A percentile compares a stretch with the other conserved stretches of the same genome.
These are phyloP conservation scores for Exocentrus adspersus DNA, from an alignment of 2,888 invertebrate species.

Conservation along the genomic window DNA sequence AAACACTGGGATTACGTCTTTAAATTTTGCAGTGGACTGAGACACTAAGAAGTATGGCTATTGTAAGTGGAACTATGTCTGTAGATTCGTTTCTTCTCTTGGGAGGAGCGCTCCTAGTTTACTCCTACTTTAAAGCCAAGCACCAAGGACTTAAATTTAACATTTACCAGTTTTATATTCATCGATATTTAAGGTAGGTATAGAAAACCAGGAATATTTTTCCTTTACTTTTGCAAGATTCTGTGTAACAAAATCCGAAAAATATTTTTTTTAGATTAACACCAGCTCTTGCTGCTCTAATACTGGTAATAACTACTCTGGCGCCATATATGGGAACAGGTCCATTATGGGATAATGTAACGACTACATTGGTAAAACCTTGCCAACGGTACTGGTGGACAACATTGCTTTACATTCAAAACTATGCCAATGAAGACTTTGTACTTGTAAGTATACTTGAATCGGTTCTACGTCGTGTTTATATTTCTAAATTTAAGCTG, in stretches of 20 bases:
- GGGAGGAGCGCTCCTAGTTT: slow-evolving; percentile 41
- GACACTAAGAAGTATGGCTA: slow-evolving; percentile 37
- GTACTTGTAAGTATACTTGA: background rate
- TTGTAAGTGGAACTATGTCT: slow-evolving; percentile 36
- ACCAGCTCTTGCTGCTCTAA: slow-evolving; percentile 64
- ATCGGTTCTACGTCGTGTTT: no score
- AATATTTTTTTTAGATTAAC: slow-evolving; percentile 61
- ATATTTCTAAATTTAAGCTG: no score
- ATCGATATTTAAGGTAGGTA: slow-evolving; percentile 37
- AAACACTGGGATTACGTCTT: no score
- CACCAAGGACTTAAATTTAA: slow-evolving; percentile 38
- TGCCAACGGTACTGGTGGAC: slow-evolving; percentile 55
- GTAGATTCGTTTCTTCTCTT: slow-evolving; percentile 46
- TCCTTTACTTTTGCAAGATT: no score
- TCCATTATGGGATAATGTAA: slow-evolving; percentile 62
- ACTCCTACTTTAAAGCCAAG: slow-evolving; percentile 40
- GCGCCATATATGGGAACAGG: slow-evolving; percentile 65
- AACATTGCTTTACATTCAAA: slow-evolving; percentile 51
- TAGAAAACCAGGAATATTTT: no score
- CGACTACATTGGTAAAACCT: slow-evolving; percentile 38
- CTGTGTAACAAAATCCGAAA: background rate
- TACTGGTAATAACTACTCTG: slow-evolving; percentile 63
- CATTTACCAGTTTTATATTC: slow-evolving; percentile 15
- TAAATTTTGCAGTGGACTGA: slow-evolving; percentile 35
- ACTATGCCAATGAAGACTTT: slow-evolving; percentile 45